These are phyloP conservation scores for Plecotus auritus DNA, from an alignment of 2,113 vertebrate genomes.

Conservation along the genomic window DNA sequence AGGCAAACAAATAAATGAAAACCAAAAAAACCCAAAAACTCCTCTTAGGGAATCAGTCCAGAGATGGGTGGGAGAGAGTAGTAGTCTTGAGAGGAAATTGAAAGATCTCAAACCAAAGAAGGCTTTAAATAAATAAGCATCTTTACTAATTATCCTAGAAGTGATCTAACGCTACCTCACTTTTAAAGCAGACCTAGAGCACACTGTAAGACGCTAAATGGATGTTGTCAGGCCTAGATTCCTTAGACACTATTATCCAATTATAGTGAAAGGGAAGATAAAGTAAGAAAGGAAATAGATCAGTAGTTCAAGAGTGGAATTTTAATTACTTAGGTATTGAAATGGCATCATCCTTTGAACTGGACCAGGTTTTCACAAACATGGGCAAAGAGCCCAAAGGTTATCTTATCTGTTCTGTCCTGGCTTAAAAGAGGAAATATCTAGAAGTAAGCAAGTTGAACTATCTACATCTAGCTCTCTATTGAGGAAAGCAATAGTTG, in stretches of 20 bases:
- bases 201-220: neutral
- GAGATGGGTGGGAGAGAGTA: neutral
- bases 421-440: neutral
- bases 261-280: neutral
- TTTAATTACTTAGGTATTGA: neutral
- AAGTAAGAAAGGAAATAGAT: neutral
- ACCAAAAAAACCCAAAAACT: neutral
- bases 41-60: neutral
- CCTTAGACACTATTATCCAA: neutral
- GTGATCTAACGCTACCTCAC: neutral
- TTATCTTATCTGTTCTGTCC: neutral
- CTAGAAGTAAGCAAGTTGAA: neutral
- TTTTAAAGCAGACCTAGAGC: neutral
- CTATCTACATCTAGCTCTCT: neutral
- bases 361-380: neutral
- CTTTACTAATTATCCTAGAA: conserved; percentile 1
- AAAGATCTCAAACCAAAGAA: neutral
- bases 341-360: neutral
- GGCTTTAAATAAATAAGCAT: neutral
- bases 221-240: neutral
- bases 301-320: neutral
- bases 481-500: neutral
- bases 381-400: neutral
- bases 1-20: neutral
- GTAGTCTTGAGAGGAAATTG: neutral